Evolutionary conservation across 2,888 invertebrate species (phyloP), one percentile per base, ranked within the genome.

Genomic region (Cryptus viduatorius): DNA sequence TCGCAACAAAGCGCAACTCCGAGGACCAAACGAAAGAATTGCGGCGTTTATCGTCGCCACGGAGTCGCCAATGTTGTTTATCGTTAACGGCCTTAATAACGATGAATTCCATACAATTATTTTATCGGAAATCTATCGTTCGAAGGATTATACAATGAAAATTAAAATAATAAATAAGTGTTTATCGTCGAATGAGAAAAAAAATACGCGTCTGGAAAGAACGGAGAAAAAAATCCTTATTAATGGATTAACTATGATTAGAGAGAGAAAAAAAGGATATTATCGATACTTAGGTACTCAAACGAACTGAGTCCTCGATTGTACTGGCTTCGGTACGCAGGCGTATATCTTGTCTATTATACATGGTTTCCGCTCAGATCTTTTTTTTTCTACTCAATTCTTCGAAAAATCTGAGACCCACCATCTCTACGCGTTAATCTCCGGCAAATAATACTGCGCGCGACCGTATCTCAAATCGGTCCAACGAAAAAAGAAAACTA

Each of bases 111-210:
- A 24, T 56, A 14, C 24, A 65, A 71, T 37, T 71, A 65, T 65
- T 44, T 14, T 50, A 16, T 12, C 5, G 37, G n/a, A 46, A 50
- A 71, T 71, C 65, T 56, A 75, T 73, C 77, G 44, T 12, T 53
- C 67, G 72, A 56, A 53, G 72, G 67, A 44, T 48, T 48, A 46
- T 24, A 65, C 29, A 59, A 44, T 78, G 69, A 76, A 75, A 82
- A 65, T 86, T 87, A 88, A 89, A 88, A 83, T 87, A 91, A 90
- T 90, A 90, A 90, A 91, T 90, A 90, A 83, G 37, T 37, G 87
- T 86, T 79, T 24, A 24, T 85, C 78, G 84, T 82, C 79, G 82
- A 79, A 53, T 71, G 48, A 85, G 76, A 79, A 86, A 79, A 87
- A 86, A 79, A 87, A 86, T 82, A 84, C 71, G 76, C 78, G 46